Percentiles rank a stretch among this genome's conserved stretches.
Conservation (phyloP, 2,888 invertebrate species). For the Tricholauxania praeusta region DNA sequence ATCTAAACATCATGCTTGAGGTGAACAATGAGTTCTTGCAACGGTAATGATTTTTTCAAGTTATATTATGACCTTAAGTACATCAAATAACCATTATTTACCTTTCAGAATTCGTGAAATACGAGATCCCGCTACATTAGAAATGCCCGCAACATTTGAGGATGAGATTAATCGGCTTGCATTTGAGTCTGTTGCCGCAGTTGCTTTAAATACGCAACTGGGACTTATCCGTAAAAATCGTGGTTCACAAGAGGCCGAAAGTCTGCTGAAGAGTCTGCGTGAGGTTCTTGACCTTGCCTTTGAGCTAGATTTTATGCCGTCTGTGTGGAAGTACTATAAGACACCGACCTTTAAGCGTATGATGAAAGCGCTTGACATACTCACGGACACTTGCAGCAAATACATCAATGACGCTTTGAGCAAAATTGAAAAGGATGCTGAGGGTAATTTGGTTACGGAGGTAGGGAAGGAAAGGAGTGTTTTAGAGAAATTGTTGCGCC, state of each 20-base stretch:
- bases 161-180: slow-evolving; percentile 71
- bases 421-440: slow-evolving; percentile 50
- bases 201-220: slow-evolving; percentile 61
- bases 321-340: slow-evolving; percentile 51
- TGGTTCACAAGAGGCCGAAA: slow-evolving; percentile 47
- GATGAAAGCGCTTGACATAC: slow-evolving; percentile 46
- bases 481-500: slow-evolving; percentile 73
- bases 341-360: slow-evolving; percentile 50
- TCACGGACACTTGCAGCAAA: slow-evolving; percentile 50
- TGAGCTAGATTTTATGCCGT: slow-evolving; percentile 55
- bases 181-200: slow-evolving; percentile 68
- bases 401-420: slow-evolving; percentile 62
- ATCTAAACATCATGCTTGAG: slow-evolving; percentile 68
- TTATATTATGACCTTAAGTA: neutral
- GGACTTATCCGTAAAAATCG: slow-evolving; percentile 48
- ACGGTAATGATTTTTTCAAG: slow-evolving; percentile 23
- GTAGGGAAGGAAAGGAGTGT: slow-evolving; percentile 68
- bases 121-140: slow-evolving; percentile 50
- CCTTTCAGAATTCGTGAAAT: slow-evolving; percentile 51
- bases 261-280: slow-evolving; percentile 45
- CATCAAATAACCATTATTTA: neutral
- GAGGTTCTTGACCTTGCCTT: slow-evolving; percentile 46
- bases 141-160: slow-evolving; percentile 67
- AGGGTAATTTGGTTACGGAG: slow-evolving; percentile 55
- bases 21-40: slow-evolving; percentile 62